phyloP scores from a whole-genome alignment of 2,113 vertebrate genomes.

The pig (Sus scrofa) region DNA sequence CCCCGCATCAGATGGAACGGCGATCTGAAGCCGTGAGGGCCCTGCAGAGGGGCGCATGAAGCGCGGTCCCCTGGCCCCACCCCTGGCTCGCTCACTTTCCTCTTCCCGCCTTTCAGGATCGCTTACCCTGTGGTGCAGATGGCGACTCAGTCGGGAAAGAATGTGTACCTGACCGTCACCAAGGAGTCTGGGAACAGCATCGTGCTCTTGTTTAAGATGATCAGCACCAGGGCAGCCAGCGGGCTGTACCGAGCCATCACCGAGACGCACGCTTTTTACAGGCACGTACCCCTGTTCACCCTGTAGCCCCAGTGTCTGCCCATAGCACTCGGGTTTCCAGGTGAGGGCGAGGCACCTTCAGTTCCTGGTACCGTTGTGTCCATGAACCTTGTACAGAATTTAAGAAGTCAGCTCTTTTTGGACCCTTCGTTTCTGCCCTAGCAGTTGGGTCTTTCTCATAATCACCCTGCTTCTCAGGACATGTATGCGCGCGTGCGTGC shows the following conservation, averaged over 20 bases:
- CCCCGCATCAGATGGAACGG: not conserved
- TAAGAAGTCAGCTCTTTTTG: not conserved
- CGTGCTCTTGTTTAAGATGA: slow-evolving; percentile 96
- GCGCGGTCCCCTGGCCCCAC: too few species aligned
- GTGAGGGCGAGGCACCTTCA: not conserved
- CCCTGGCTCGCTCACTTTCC: not conserved
- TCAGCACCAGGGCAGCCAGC: slow-evolving; percentile 97
- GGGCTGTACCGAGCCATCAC: slow-evolving; percentile 98
- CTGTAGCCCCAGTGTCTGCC: fast-evolving
- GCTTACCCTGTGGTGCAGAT: slow-evolving; percentile 99
- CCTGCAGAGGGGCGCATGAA: fast-evolving
- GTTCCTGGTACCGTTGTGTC: not conserved
- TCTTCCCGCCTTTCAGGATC: slow-evolving; percentile 86
- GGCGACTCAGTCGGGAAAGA: slow-evolving; percentile 99
- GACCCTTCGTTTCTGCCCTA: not conserved
- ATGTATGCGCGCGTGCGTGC: fast-evolving
- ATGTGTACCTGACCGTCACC: slow-evolving; percentile 96
- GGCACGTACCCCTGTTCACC: slow-evolving; percentile 85
- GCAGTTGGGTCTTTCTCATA: fast-evolving
- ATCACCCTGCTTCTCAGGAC: fast-evolving
- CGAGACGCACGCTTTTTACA: slow-evolving; percentile 98
- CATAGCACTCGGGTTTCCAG: not conserved
- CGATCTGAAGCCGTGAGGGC: not conserved
- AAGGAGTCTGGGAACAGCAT: slow-evolving; percentile 96
- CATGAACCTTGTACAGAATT: not conserved